Evolutionary conservation across 1,140 invertebrate genomes (phyloP), one percentile per base, ranked within the genome.

Genomic region (Drosophila murphyi): DNA sequence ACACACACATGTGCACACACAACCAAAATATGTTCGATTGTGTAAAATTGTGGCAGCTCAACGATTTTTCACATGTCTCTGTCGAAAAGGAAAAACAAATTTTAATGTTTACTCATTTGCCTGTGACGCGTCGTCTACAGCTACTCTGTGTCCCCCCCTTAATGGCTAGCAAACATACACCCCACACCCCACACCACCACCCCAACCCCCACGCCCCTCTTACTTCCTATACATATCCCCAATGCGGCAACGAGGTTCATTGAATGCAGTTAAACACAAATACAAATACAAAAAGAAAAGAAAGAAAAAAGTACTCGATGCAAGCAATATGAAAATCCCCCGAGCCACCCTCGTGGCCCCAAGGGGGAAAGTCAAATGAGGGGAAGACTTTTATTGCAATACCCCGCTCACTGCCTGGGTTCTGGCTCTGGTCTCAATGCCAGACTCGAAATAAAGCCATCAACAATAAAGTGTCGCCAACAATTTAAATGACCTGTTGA

Each of bases 361-460:
- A 6, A 7, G 20, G 45, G 43, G 12, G 6, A 39, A 43, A 48
- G n/a, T 48, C 4, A 48, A 48, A n/a, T 12, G 43, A 10, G 45
- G 20, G 45, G 7, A 6, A 29, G 59, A 37, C 47, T 48, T 61
- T 61, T 48, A 61, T 61, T 47, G 57, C 57, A 62, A 62, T 31
- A 20, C 20, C 20, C 20, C 20, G 20, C 20, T 20, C 20, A 20
- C 20, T 20, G 20, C 20, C 20, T 20, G 20, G 20, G 20, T 20
- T 20, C 20, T 20, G 20, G 20, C 20, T 20, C 20, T 20, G 1
- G 20, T 37, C 52, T 55, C 31, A 62, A 60, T 32, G 34, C 34
- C 65, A 70, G 50, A 31, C 3, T 31, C 20, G 48, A 76, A 75
- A 87, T 86, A 87, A 87, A 87, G 61, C 83, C 82, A 82, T 87